Percentiles rank a stretch among this genome's conserved stretches.
Conservation (phyloP, 64 coral and sea anemone genomes). For the Orbicella faveolata region DNA sequence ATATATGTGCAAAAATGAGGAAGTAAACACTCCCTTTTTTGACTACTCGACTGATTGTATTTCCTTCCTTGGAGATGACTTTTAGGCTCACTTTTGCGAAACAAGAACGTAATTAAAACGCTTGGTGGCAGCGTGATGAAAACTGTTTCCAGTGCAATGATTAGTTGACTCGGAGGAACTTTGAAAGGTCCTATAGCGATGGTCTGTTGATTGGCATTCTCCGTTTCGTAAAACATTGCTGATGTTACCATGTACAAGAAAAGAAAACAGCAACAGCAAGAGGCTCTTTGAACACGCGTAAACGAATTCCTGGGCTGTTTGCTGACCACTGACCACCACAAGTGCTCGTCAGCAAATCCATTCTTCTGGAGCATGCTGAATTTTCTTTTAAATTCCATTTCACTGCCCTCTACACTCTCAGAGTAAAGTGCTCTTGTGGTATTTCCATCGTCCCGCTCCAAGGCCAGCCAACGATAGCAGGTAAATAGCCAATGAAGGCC, state of each 20-base stretch:
- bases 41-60: too few species aligned
- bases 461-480: constrained; percentile 30
- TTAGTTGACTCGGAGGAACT: constrained; percentile 20
- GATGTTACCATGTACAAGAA: constrained; percentile 35
- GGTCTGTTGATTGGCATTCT: neutral
- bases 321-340: constrained; percentile 19
- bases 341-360: constrained; percentile 14
- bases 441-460: constrained; percentile 41
- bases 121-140: neutral
- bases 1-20: constrained; percentile 41
- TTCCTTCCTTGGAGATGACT: neutral
- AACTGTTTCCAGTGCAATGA: constrained; percentile 22
- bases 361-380: constrained; percentile 10
- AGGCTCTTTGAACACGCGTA: constrained; percentile 36
- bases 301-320: constrained; percentile 38
- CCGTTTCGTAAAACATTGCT: constrained; percentile 52
- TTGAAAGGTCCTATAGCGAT: constrained; percentile 16
- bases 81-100: constrained; percentile 19
- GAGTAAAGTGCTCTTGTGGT: neutral
- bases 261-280: constrained; percentile 23
- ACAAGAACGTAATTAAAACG: constrained; percentile 7
- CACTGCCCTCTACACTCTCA: neutral
- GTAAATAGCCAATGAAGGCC: neutral
- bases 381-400: constrained; percentile 28
- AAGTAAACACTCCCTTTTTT: neutral